phyloP scores from a whole-genome alignment of 1,140 invertebrate genomes.

The Heliothis subflexa region DNA sequence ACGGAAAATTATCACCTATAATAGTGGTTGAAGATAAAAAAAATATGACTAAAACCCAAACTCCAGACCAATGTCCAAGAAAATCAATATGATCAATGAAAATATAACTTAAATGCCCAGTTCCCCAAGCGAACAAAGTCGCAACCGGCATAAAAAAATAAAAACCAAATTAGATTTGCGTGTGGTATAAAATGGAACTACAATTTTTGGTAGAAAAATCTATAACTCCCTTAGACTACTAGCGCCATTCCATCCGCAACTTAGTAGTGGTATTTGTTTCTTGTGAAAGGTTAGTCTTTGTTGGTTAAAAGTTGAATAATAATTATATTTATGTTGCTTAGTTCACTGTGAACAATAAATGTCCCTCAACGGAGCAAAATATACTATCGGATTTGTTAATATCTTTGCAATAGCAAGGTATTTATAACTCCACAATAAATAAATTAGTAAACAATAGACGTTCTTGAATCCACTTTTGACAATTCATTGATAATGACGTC shows the following conservation, averaged over 20 bases:
- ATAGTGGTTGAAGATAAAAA: too few relatives aligned
- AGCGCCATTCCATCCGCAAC: not conserved
- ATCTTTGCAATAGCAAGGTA: not conserved
- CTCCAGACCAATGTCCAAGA: too few relatives aligned
- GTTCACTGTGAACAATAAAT: not conserved
- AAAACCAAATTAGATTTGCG: not conserved
- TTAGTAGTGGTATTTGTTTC: not conserved
- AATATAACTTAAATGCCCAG: not conserved
- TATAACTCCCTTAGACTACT: not conserved
- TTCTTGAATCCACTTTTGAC: not conserved
- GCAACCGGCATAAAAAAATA: too few relatives aligned
- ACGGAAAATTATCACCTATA: too few relatives aligned
- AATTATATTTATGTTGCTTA: not conserved
- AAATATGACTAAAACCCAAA: too few relatives aligned
- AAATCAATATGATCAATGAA: not conserved
- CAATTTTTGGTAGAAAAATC: not conserved
- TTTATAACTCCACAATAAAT: not conserved
- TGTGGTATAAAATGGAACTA: slow-evolving; percentile 17
- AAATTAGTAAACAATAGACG: not conserved
- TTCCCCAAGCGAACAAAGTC: not conserved
- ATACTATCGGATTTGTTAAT: not conserved
- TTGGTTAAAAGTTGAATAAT: not conserved
- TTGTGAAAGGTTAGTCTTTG: not conserved
- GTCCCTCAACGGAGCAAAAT: not conserved
- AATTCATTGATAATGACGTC: slow-evolving; percentile 10